Conservation (phyloP, 2,797 vertebrate genomes). For the Spondyliosoma cantharus region DNA sequence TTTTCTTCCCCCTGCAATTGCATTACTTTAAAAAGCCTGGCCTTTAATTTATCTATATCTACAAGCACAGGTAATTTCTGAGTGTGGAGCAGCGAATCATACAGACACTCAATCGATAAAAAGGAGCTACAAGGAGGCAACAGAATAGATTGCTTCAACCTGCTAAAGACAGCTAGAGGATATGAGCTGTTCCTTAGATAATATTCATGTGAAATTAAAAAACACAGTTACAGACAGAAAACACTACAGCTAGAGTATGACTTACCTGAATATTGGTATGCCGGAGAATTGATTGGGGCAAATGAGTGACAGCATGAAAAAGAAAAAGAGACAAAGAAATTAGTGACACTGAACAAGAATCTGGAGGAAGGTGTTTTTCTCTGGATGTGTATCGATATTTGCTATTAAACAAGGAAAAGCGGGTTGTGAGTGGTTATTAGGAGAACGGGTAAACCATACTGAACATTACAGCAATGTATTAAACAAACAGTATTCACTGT, state of each 20-base stretch:
- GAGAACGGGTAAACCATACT: not conserved
- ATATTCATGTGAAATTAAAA: slow-evolving; percentile 59
- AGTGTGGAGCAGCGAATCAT: slow-evolving; percentile 66
- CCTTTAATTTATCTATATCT: slow-evolving; percentile 70
- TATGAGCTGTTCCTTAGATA: slow-evolving; percentile 40
- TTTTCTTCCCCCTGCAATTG: slow-evolving; percentile 37
- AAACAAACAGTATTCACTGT: slow-evolving; percentile 32
- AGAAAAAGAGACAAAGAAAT: slow-evolving; percentile 32
- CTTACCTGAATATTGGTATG: slow-evolving; percentile 69
- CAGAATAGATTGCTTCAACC: slow-evolving; percentile 68
- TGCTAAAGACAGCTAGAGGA: slow-evolving; percentile 61
- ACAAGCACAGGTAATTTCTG: slow-evolving; percentile 63
- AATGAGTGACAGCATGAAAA: slow-evolving; percentile 59
- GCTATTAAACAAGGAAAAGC: not conserved
- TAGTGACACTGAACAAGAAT: slow-evolving; percentile 36
- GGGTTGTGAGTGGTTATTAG: slow-evolving; percentile 2
- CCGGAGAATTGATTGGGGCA: slow-evolving; percentile 42
- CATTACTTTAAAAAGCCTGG: slow-evolving; percentile 60
- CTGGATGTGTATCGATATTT: not conserved
- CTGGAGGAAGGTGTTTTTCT: slow-evolving; percentile 6
- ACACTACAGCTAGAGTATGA: slow-evolving; percentile 49
- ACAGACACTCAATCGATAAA: slow-evolving; percentile 65
- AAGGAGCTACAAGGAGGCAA: slow-evolving; percentile 68
- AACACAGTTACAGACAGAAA: slow-evolving; percentile 29
- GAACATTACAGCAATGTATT: slow-evolving; percentile 11